Evolutionary conservation across 2,113 vertebrate genomes (phyloP), one percentile per base, ranked within the genome.

Genomic region (Bostrychus sinensis): DNA sequence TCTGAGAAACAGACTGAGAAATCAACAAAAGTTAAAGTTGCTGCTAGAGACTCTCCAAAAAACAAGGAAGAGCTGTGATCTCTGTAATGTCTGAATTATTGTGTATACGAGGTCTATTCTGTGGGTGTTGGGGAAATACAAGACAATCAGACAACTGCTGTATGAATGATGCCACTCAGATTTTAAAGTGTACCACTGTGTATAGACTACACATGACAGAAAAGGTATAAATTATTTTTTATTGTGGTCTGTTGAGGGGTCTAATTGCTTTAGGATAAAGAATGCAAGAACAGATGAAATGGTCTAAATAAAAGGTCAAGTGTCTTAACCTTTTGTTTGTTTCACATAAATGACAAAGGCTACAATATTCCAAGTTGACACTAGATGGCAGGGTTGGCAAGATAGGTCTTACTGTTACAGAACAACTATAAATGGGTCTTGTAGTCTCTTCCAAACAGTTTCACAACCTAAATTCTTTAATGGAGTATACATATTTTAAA

Each of bases 51-150:
- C 32, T 74, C 88, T 66, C 45, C 86, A 43, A 78, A 63, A 3
- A 16, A 25, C 46, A 92, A 81, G 19, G 83, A 72, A 0, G 92
- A 93, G 70, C 80, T 93, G 76, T 93, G 89, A 93, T 71, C 17
- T 23, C 2, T 43, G 12, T 50, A 26, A 2, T 7, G 28, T 66
- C 25, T 77, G 3, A 41, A 11, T 38, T 57, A 62, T 19, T 8
- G 58, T 64, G 68, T 45, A 1, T 57, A 22, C 34, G 50, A 50
- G 5, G 5, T 70, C 19, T 54, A 48, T 5, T 74, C 38, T 63
- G 62, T 70, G 39, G 53, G 45, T 4, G 11, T 14, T 39, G 45
- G 16, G 32, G 6, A 0, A 17, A 32, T 26, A 22, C 23, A 46
- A 57, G 32, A 51, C 23, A 30, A 28, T 51, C 25, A 14, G 5